Evolutionary conservation across 2,797 vertebrate genomes (phyloP), one percentile per base, ranked within the genome.

Genomic region (Chrysocyon brachyurus): DNA sequence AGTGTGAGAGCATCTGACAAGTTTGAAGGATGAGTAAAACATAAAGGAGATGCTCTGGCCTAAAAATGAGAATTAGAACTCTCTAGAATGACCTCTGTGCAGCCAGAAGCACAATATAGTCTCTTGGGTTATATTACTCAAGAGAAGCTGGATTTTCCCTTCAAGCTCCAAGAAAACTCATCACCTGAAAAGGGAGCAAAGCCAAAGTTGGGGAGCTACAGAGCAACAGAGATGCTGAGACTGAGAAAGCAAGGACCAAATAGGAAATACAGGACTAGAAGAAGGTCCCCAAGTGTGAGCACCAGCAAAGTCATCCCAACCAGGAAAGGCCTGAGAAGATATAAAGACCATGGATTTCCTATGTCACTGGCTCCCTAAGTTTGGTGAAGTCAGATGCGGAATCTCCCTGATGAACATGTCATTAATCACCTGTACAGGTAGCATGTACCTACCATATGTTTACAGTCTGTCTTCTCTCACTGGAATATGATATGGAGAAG

Each of bases 241-340:
- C 40, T 5, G 0, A 14, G 24, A 6, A 9, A 49, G 24, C 15
- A 81, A 52, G 17, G 28, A 12, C n/a, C 9, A 1, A 21, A 8
- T 5, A 1, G 28, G 24, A 46, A 4, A 1, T 15, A 56, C 0
- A 61, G 31, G 56, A 46, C 16, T 5, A 5, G 4, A 77, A 31
- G 16, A 33, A 70, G 73, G 61, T 31, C 54, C 3, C 24, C 49
- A 15, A 14, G 59, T 3, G 1, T 24, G 59, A 68, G 31, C 26
- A 12, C 40, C 77, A 24, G 61, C n/a, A 36, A 46, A 92, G 79
- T 40, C 72, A 78, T 54, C 82, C 66, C 68, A 46, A 14, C 31
- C 6, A 8, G 82, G 82, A 77, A 66, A 54, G 21, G 26, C 3
- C 24, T 19, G 2, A 19, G 4, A 0, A 36, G 19, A 52, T 31